phyloP scores from a whole-genome alignment of 2,113 vertebrate species.

The Tonatia bakeri region DNA sequence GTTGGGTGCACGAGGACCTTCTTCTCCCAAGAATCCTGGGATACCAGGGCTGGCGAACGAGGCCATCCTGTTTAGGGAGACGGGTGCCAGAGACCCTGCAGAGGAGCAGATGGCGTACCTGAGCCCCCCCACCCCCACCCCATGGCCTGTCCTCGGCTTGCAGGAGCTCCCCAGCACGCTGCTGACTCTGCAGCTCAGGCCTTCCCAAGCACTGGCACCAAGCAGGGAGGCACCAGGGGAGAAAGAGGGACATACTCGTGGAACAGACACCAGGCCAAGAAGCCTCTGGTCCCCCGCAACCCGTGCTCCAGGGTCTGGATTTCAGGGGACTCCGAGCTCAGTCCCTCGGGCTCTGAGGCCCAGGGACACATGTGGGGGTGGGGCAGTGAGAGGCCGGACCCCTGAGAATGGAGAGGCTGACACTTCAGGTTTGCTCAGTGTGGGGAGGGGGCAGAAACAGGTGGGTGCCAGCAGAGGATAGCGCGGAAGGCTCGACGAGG shows the following conservation, averaged over 20 bases:
- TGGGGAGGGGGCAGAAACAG: not conserved
- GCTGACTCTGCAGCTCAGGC: fast-evolving
- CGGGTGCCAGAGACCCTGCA: fast-evolving
- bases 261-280: not conserved
- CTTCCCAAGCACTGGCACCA: no score
- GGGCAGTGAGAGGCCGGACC: not conserved
- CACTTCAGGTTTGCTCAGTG: not conserved
- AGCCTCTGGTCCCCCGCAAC: fast-evolving
- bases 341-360: not conserved
- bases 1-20: not conserved
- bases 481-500: fast-evolving
- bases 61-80: not conserved
- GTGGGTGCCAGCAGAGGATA: not conserved
- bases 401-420: not conserved
- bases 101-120: fast-evolving
- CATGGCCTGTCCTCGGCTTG: fast-evolving
- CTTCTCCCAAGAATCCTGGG: not conserved
- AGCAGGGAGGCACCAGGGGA: fast-evolving
- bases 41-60: fast-evolving
- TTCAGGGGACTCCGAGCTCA: not conserved
- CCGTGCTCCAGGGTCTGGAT: fast-evolving
- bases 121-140: no score
- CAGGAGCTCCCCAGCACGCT: fast-evolving
- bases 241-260: no score
- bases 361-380: not conserved